phyloP scores from a whole-genome alignment of 1,140 invertebrate species.

The Heliothis subflexa region DNA sequence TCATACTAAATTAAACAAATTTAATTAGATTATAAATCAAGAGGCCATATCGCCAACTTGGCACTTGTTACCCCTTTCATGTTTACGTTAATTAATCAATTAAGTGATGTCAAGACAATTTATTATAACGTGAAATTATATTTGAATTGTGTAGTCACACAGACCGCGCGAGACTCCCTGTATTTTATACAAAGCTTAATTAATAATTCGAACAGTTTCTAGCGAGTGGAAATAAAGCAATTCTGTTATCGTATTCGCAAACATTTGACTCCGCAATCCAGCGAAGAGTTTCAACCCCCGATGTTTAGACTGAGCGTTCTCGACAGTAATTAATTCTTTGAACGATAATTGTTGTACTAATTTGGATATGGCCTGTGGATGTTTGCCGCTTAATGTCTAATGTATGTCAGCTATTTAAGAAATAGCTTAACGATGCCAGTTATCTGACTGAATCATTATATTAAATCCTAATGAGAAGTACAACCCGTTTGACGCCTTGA shows the following conservation, averaged over 20 bases:
- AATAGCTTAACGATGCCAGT: too few species aligned
- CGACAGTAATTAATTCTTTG: constrained; percentile 2
- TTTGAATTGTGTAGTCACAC: constrained; percentile 30
- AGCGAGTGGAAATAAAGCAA: constrained; percentile 48
- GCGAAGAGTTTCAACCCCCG: background rate
- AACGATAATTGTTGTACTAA: constrained; percentile 5
- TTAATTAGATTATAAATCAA: constrained; percentile 47
- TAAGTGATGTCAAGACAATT: constrained; percentile 45
- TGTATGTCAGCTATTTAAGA: too few species aligned
- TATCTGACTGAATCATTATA: too few species aligned
- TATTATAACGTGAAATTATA: constrained; percentile 46
- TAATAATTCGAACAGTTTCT: constrained; percentile 46
- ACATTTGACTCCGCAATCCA: constrained; percentile 45
- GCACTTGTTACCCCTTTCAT: constrained; percentile 44
- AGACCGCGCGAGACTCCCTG: background rate
- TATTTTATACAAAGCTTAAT: constrained; percentile 49
- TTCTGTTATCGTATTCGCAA: constrained; percentile 51
- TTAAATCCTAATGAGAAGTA: too few species aligned
- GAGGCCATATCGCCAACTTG: constrained; percentile 43
- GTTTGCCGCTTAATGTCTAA: background rate
- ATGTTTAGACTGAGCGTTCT: constrained; percentile 9
- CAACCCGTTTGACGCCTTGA: too few species aligned
- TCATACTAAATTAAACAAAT: constrained; percentile 49
- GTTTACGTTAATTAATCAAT: constrained; percentile 48
- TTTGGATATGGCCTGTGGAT: background rate